Conservation (phyloP, 2,888 invertebrate genomes). For the Cerceris rybyensis region DNA sequence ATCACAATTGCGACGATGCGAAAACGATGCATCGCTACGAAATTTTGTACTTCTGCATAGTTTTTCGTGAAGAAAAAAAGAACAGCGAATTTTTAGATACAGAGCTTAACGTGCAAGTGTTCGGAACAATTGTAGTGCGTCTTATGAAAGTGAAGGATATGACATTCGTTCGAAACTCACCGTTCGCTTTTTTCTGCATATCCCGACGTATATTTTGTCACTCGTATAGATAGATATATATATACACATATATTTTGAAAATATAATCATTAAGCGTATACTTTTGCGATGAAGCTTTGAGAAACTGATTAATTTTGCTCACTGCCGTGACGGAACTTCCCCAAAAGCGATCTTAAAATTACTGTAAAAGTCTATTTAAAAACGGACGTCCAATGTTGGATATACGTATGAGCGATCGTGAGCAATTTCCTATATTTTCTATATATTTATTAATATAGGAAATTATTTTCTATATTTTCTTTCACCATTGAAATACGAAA, state of each 20-base stretch:
- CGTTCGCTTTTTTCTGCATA: neutral
- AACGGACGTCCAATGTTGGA: neutral
- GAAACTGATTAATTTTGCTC: slow-evolving; percentile 19
- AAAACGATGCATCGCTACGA: too few relatives aligned
- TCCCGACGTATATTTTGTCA: slow-evolving; percentile 15
- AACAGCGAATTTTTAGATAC: too few relatives aligned
- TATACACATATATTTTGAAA: neutral
- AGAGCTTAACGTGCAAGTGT: too few relatives aligned
- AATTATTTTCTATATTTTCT: too few relatives aligned
- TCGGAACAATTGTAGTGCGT: too few relatives aligned
- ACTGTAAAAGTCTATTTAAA: neutral
- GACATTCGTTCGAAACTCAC: neutral
- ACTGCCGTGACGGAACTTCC: slow-evolving; percentile 28
- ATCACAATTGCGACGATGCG: too few relatives aligned
- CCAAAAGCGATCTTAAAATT: neutral
- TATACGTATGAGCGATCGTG: neutral
- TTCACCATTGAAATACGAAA: too few relatives aligned
- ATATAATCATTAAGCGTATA: neutral
- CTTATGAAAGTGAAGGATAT: neutral
- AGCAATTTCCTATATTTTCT: slow-evolving; percentile 3
- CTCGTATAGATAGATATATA: neutral
- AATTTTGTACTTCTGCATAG: too few relatives aligned
- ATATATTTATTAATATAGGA: neutral
- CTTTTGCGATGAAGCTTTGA: neutral
- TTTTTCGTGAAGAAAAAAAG: too few relatives aligned